Percentiles rank a stretch among this genome's conserved stretches.
Evolutionary conservation across 2,888 invertebrate species (phyloP).

Genomic region (Cephus nigrinus): DNA sequence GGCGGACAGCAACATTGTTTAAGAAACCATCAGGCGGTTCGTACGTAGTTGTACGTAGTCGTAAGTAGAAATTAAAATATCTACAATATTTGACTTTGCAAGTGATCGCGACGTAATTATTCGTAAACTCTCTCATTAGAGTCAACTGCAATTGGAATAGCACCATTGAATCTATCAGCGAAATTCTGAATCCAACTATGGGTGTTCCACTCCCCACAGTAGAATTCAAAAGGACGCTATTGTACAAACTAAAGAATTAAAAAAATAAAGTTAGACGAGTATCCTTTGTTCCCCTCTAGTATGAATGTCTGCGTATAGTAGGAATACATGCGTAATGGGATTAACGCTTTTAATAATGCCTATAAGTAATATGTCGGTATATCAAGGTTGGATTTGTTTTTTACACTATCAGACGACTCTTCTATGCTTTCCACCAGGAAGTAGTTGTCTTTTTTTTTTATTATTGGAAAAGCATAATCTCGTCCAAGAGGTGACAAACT

Average conservation of each 20-base stretch:
- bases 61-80: not conserved
- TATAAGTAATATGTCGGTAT: not conserved
- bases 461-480: not conserved
- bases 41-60: not conserved
- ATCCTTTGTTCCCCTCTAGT: conserved; percentile 26
- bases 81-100: conserved; percentile 2
- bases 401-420: not conserved
- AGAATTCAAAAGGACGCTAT: conserved; percentile 17
- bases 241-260: conserved; percentile 43
- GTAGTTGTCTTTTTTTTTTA: not conserved
- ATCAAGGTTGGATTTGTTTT: not conserved
- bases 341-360: conserved; percentile 4
- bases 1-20: not conserved
- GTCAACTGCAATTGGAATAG: conserved; percentile 31
- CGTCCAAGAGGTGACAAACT: not conserved
- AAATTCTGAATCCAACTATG: conserved; percentile 19
- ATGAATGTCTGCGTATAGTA: conserved; percentile 21
- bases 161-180: conserved; percentile 32
- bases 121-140: conserved; percentile 6
- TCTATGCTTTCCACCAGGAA: not conserved
- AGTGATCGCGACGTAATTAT: conserved; percentile 1
- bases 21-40: conserved; percentile 2
- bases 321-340: conserved; percentile 13
- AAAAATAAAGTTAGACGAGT: conserved; percentile 43
- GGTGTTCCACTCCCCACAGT: conserved; percentile 21